Evolutionary conservation across 2,113 vertebrate genomes (phyloP).

Genomic region (Pseudonaja textilis): DNA sequence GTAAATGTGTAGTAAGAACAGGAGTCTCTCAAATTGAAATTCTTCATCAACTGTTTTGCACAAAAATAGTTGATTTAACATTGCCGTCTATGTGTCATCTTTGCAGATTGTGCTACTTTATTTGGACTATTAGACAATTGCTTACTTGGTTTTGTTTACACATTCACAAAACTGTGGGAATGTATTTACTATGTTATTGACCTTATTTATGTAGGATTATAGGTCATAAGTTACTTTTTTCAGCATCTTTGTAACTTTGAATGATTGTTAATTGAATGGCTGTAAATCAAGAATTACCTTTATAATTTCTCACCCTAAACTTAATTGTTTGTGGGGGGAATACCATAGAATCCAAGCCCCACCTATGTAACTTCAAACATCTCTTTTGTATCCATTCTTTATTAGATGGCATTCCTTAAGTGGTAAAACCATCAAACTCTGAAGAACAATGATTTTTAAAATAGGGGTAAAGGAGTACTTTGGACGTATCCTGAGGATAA

Average conservation of each 20-base stretch:
- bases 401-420: background rate
- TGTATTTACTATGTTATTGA: background rate
- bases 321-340: background rate
- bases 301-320: background rate
- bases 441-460: background rate
- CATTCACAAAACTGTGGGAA: background rate
- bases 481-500: background rate
- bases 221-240: background rate
- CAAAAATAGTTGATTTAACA: background rate
- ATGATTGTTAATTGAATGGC: background rate
- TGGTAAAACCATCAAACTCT: background rate
- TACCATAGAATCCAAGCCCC: background rate
- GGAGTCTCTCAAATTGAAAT: background rate
- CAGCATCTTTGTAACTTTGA: background rate
- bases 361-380: background rate
- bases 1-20: background rate
- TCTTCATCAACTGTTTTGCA: background rate
- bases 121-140: background rate
- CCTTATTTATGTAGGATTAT: background rate
- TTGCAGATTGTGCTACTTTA: background rate
- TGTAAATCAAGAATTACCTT: background rate
- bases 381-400: background rate
- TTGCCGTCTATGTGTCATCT: background rate
- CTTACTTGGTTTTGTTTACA: background rate
- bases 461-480: background rate